Evolutionary conservation across 2,888 invertebrate genomes (phyloP).

Genomic region (Hirtodrosophila confusa): DNA sequence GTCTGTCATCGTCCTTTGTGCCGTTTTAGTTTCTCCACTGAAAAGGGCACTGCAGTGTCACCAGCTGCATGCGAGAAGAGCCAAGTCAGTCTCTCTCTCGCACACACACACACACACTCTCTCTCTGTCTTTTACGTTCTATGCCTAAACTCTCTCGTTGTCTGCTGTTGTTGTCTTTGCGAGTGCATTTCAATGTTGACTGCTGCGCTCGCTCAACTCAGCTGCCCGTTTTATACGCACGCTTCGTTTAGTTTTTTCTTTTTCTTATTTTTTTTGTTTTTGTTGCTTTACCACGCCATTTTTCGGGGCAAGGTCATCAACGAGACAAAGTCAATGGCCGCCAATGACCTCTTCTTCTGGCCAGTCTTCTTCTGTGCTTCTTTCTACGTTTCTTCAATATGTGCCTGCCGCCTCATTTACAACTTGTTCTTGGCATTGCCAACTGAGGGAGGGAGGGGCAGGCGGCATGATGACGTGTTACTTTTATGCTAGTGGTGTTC

Average conservation of each 20-base stretch:
- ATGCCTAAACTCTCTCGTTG: slow-evolving; percentile 27
- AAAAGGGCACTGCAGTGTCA: slow-evolving; percentile 54
- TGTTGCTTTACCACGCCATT: slow-evolving; percentile 72
- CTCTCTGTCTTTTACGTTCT: slow-evolving; percentile 13
- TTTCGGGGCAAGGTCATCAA: slow-evolving; percentile 84
- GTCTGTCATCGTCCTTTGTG: slow-evolving; percentile 41
- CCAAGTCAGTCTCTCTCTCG: slow-evolving; percentile 22
- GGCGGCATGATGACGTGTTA: slow-evolving; percentile 74
- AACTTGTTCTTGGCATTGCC: slow-evolving; percentile 75
- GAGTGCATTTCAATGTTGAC: slow-evolving; percentile 54
- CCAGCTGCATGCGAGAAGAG: slow-evolving; percentile 65
- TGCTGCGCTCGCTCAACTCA: slow-evolving; percentile 46
- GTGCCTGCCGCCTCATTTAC: slow-evolving; percentile 64
- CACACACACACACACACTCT: neutral
- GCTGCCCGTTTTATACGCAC: slow-evolving; percentile 49
- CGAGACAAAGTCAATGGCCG: slow-evolving; percentile 84
- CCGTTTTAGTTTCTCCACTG: slow-evolving; percentile 54
- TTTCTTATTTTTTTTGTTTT: slow-evolving; percentile 15
- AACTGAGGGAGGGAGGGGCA: slow-evolving; percentile 5
- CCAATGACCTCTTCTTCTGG: slow-evolving; percentile 82
- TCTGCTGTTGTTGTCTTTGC: slow-evolving; percentile 42
- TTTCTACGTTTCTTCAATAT: slow-evolving; percentile 27
- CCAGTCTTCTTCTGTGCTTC: slow-evolving; percentile 40
- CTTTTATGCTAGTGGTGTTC: slow-evolving; percentile 55
- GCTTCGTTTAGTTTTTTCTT: slow-evolving; percentile 19